Conservation (phyloP, 30 jellyfish, hydroid and myxozoan genomes). For the Cassiopea xamachana region DNA sequence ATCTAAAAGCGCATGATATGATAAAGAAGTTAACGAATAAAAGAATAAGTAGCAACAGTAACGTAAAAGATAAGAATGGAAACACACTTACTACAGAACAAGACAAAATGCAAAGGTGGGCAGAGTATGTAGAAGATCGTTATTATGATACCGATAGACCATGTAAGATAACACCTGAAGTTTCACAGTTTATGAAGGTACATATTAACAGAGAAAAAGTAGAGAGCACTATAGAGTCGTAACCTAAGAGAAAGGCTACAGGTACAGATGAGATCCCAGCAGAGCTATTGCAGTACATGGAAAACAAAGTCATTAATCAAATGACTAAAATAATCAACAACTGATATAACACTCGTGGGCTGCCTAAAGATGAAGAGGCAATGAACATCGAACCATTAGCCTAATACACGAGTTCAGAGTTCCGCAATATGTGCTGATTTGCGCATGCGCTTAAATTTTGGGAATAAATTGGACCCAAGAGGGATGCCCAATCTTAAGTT, state of each 20-base stretch:
- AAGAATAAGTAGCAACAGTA: not conserved
- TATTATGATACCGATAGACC: not conserved
- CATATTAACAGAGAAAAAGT: not conserved
- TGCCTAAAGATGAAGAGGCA: not conserved
- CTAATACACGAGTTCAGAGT: too few species aligned
- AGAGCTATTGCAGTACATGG: constrained; percentile 21
- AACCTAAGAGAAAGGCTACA: not conserved
- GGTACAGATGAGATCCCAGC: constrained; percentile 39
- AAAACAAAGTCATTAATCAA: not conserved
- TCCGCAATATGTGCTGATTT: too few species aligned
- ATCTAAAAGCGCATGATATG: too few species aligned
- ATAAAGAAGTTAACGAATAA: not conserved
- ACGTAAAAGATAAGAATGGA: not conserved
- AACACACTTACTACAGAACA: not conserved
- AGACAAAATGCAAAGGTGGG: constrained; percentile 35
- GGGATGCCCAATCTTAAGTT: too few species aligned
- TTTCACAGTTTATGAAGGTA: not conserved
- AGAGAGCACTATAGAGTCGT: not conserved
- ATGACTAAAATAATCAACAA: constrained; percentile 6
- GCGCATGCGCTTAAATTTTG: too few species aligned
- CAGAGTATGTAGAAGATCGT: constrained; percentile 19
- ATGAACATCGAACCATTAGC: too few species aligned
- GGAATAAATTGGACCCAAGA: too few species aligned
- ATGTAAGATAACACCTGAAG: not conserved
- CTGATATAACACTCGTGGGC: constrained; percentile 9